Percentiles rank a stretch among this genome's conserved stretches.
phyloP scores from a whole-genome alignment of 2,113 vertebrate species.

The Blennius ocellaris region DNA sequence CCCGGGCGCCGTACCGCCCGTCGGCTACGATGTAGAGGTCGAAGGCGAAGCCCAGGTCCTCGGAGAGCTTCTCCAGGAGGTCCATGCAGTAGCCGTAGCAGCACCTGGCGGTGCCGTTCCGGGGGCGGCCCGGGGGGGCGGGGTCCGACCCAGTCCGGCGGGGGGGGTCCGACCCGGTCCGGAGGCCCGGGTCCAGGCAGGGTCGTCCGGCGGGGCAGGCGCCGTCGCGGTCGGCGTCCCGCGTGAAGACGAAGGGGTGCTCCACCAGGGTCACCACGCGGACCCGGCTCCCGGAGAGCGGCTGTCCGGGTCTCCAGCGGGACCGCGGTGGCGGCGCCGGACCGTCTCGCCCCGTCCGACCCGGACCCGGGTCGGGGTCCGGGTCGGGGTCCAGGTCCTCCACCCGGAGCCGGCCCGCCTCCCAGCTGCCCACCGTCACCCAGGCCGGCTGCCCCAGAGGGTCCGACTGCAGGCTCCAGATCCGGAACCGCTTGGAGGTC shows the following conservation, averaged over 20 bases:
- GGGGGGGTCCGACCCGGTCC: slow-evolving; percentile 83
- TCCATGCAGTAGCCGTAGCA: slow-evolving; percentile 96
- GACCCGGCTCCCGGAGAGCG: slow-evolving; percentile 70
- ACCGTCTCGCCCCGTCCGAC: no score
- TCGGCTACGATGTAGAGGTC: slow-evolving; percentile 94
- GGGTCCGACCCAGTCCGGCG: slow-evolving; percentile 84
- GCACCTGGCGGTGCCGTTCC: slow-evolving; percentile 73
- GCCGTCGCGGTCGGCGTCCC: slow-evolving; percentile 89
- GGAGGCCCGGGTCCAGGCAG: slow-evolving; percentile 88
- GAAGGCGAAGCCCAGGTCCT: slow-evolving; percentile 89
- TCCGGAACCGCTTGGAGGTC: slow-evolving; percentile 81
- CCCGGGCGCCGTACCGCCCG: slow-evolving; percentile 90
- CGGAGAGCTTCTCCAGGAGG: slow-evolving; percentile 89
- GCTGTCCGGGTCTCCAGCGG: slow-evolving; percentile 64
- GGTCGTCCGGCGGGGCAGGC: slow-evolving; percentile 89
- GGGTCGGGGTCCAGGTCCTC: slow-evolving; percentile 70
- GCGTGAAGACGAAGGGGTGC: slow-evolving; percentile 91
- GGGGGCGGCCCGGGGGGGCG: slow-evolving; percentile 81
- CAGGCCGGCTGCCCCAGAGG: slow-evolving; percentile 87
- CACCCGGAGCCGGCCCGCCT: slow-evolving; percentile 79
- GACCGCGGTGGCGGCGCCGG: neutral
- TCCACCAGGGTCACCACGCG: slow-evolving; percentile 93
- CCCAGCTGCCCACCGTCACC: slow-evolving; percentile 91
- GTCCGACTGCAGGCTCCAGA: slow-evolving; percentile 89
- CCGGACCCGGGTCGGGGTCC: no score